phyloP scores from a whole-genome alignment of 2,888 invertebrate species.

The Drosophila melanosoma region DNA sequence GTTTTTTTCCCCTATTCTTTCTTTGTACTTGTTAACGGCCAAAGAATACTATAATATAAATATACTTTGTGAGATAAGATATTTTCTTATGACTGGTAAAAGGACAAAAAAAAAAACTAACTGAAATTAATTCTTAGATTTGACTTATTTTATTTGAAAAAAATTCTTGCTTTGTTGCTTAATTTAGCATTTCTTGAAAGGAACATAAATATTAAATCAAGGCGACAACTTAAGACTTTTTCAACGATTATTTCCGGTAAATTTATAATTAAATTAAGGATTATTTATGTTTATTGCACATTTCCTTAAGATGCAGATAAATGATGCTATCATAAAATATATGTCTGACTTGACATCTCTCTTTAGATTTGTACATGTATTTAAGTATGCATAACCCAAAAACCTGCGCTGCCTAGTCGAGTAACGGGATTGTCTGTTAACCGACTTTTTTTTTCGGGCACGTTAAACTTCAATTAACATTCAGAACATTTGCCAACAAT shows the following conservation, averaged over 20 bases:
- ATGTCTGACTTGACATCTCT: neutral
- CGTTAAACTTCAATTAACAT: constrained; percentile 65
- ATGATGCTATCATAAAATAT: neutral
- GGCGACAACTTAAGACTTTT: neutral
- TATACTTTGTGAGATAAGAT: constrained; percentile 3
- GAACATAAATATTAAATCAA: neutral
- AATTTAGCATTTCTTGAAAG: neutral
- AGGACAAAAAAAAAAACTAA: neutral
- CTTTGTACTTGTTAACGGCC: neutral
- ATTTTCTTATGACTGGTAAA: neutral
- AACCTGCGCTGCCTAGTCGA: constrained; percentile 1
- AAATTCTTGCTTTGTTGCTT: neutral
- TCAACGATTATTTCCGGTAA: neutral
- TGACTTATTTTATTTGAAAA: neutral
- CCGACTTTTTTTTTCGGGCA: constrained; percentile 1
- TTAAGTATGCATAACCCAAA: constrained; percentile 5
- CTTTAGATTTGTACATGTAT: constrained; percentile 5
- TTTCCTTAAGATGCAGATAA: neutral
- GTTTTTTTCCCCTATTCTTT: constrained; percentile 1
- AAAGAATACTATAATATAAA: constrained; percentile 28
- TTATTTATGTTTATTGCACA: neutral
- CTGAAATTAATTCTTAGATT: neutral
- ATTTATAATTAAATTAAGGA: neutral
- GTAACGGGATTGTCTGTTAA: constrained; percentile 11
- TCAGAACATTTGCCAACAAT: constrained; percentile 31